These are phyloP conservation scores for Drosophila erecta DNA, from an alignment of 1,140 invertebrate species.

Conservation along the genomic window DNA sequence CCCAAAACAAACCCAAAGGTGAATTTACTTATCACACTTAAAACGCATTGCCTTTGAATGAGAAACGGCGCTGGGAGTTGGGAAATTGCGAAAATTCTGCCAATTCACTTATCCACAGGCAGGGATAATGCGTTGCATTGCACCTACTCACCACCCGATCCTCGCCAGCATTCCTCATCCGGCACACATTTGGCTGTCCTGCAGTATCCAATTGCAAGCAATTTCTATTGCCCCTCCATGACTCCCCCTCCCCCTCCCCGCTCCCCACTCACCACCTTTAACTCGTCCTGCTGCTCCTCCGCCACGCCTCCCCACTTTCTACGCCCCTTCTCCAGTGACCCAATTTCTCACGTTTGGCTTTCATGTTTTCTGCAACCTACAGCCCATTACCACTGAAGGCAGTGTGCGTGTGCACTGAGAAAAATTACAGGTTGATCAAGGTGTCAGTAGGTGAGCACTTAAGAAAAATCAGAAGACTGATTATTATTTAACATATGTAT, in stretches of 20 bases:
- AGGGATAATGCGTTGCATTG: slow-evolving; percentile 31
- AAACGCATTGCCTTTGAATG: slow-evolving; percentile 31
- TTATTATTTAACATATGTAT: too few relatives aligned
- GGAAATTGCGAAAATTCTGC: slow-evolving; percentile 1
- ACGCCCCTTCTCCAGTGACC: slow-evolving; percentile 54
- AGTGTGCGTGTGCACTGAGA: slow-evolving; percentile 15
- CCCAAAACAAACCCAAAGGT: slow-evolving; percentile 31
- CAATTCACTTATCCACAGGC: slow-evolving; percentile 46
- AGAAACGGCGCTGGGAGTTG: too few relatives aligned
- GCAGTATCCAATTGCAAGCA: slow-evolving; percentile 56
- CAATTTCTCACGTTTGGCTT: slow-evolving; percentile 63
- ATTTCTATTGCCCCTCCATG: slow-evolving; percentile 50
- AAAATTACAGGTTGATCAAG: not conserved
- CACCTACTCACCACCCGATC: not conserved
- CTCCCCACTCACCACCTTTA: too few relatives aligned
- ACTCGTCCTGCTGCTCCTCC: not conserved
- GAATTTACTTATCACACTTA: slow-evolving; percentile 59
- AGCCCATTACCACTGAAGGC: slow-evolving; percentile 6
- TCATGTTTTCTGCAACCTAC: slow-evolving; percentile 41
- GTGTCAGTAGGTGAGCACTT: not conserved
- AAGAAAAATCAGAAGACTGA: too few relatives aligned
- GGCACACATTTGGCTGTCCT: slow-evolving; percentile 50
- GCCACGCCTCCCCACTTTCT: not conserved
- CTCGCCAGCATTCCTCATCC: slow-evolving; percentile 1
- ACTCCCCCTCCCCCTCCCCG: too few relatives aligned